Evolutionary conservation across 2,888 invertebrate genomes (phyloP).

Genomic region (Trachelus tabidus): DNA sequence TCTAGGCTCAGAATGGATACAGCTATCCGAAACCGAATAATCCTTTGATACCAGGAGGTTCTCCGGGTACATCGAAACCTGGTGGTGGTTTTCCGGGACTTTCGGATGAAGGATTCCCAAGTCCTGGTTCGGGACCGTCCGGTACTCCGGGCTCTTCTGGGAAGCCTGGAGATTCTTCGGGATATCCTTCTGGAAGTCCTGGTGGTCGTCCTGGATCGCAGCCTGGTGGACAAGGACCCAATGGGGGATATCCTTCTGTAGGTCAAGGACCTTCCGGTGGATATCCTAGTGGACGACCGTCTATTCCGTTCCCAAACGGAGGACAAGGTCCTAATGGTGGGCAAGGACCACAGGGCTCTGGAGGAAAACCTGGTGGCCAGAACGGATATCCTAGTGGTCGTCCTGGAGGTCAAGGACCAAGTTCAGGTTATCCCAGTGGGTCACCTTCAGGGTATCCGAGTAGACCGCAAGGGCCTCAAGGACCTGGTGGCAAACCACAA

Average conservation of each 20-base stretch:
- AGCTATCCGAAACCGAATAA: constrained; percentile 78
- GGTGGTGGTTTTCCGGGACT: constrained; percentile 32
- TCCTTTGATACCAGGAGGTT: constrained; percentile 67
- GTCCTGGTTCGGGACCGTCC: constrained; percentile 27
- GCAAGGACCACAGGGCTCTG: constrained; percentile 31
- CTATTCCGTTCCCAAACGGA: constrained; percentile 14
- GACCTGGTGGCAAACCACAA: constrained; percentile 27
- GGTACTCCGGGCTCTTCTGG: constrained; percentile 34
- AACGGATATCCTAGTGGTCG: constrained; percentile 35
- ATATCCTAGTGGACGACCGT: constrained; percentile 44
- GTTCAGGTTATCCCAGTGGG: constrained; percentile 42
- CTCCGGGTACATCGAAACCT: constrained; percentile 41
- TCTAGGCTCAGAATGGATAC: constrained; percentile 79
- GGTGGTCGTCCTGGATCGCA: constrained; percentile 26
- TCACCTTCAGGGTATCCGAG: constrained; percentile 28
- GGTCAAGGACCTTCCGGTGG: constrained; percentile 35
- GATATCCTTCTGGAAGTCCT: constrained; percentile 37
- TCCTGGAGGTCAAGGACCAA: constrained; percentile 44
- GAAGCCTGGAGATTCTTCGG: constrained; percentile 36
- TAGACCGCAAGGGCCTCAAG: constrained; percentile 32
- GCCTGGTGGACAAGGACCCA: constrained; percentile 28
- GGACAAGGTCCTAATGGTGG: constrained; percentile 31
- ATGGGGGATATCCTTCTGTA: constrained; percentile 27
- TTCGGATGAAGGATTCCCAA: constrained; percentile 18
- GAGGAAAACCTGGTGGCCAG: constrained; percentile 33